These are phyloP conservation scores for Pomphorhynchus laevis DNA, from an alignment of 1,140 invertebrate genomes.

Conservation along the genomic window DNA sequence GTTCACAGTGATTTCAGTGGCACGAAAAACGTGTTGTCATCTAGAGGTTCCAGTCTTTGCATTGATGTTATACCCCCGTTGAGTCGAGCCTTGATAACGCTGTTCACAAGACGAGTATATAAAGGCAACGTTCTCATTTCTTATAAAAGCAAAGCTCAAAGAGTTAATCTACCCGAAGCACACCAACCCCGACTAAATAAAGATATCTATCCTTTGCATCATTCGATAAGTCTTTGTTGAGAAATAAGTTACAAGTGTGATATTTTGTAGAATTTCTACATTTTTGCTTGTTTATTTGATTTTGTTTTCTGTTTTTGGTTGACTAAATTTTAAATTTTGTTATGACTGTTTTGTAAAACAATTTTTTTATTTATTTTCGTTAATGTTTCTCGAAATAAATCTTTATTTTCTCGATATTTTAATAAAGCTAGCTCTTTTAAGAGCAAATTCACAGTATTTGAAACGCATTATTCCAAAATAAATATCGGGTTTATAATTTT, in stretches of 20 bases:
- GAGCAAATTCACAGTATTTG: too few species aligned
- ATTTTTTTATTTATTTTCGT: neutral
- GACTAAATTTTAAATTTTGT: neutral
- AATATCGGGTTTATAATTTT: too few species aligned
- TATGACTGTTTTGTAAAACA: neutral
- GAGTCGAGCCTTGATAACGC: neutral
- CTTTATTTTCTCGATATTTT: neutral
- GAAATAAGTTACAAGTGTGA: too few species aligned
- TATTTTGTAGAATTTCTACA: too few species aligned
- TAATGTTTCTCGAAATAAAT: neutral
- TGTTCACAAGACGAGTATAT: neutral
- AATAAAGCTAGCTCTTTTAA: neutral
- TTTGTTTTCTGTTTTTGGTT: neutral
- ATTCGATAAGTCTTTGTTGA: neutral
- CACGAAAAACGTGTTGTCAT: neutral
- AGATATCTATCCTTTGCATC: neutral
- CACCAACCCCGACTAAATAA: neutral
- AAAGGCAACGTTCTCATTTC: neutral
- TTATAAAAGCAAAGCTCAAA: neutral
- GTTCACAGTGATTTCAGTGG: neutral
- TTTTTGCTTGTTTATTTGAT: neutral
- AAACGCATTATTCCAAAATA: too few species aligned
- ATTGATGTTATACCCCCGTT: neutral
- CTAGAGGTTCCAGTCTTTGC: neutral
- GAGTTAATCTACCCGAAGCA: neutral